These are phyloP conservation scores for Phylloscopus trochilus DNA, from an alignment of 2,113 vertebrate genomes.

Conservation along the genomic window DNA sequence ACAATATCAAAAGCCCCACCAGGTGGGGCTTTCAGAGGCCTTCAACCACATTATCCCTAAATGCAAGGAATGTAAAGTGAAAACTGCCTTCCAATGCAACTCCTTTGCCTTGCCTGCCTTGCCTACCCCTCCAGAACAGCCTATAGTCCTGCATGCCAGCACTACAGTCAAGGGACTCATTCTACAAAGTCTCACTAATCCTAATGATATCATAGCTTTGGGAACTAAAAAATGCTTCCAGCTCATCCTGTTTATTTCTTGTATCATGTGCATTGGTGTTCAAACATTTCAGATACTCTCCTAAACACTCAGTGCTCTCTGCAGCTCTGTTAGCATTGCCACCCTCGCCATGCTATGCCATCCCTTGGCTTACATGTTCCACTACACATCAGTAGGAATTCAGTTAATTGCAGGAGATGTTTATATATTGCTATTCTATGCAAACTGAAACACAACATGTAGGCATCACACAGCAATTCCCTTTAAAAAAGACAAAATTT, in stretches of 20 bases:
- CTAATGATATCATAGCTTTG: not conserved
- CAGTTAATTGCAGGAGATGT: not conserved
- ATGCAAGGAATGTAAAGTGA: not conserved
- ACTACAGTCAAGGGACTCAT: not conserved
- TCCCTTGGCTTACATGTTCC: not conserved
- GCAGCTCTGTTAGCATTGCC: not conserved
- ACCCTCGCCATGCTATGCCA: not conserved
- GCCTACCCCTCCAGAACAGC: not conserved
- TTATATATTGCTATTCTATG: not conserved
- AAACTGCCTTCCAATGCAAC: not conserved
- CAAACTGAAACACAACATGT: not conserved
- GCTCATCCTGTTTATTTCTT: not conserved
- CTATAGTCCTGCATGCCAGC: not conserved
- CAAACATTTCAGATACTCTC: not conserved
- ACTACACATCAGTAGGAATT: not conserved
- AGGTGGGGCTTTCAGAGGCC: not conserved
- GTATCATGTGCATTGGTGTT: fast-evolving
- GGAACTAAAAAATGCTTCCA: not conserved
- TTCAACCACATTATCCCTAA: not conserved
- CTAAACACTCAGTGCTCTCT: not conserved
- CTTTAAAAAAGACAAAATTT: not conserved
- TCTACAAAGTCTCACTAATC: not conserved
- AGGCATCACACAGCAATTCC: not conserved
- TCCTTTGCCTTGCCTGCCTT: not conserved
- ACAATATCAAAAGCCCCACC: not conserved